Evolutionary conservation across 1,140 invertebrate genomes (phyloP).

Genomic region (Theocolax elegans): DNA sequence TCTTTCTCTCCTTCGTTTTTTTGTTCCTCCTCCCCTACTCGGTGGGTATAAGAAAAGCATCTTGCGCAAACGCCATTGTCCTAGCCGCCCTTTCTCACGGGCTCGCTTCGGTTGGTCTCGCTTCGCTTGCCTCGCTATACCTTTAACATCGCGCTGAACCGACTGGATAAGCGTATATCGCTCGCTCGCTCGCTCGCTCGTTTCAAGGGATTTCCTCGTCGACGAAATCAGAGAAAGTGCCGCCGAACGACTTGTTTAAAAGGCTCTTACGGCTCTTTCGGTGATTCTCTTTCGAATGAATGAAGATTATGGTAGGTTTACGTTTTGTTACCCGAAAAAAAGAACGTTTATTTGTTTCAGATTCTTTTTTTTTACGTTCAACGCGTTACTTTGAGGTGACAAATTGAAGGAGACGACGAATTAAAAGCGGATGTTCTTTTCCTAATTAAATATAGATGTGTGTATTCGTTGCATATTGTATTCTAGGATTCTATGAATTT

Average conservation of each 20-base stretch:
- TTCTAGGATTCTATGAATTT: too few species aligned
- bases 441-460: too few species aligned
- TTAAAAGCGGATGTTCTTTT: too few species aligned
- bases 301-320: not conserved
- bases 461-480: too few species aligned
- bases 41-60: constrained; percentile 57
- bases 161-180: not conserved
- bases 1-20: not conserved
- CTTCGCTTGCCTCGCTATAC: constrained; percentile 1
- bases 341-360: not conserved
- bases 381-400: too few species aligned
- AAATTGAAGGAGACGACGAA: too few species aligned
- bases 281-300: not conserved
- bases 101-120: constrained; percentile 36
- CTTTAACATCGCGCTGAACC: constrained; percentile 51
- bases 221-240: too few species aligned
- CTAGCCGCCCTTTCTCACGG: constrained; percentile 56
- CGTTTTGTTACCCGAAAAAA: not conserved
- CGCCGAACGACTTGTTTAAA: too few species aligned
- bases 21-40: not conserved
- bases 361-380: too few species aligned
- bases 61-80: constrained; percentile 64
- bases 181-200: too few species aligned
- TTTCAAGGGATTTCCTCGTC: constrained; percentile 5
- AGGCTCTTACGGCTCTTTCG: too few species aligned